These are phyloP conservation scores for Ceuthmochares aereus DNA, from an alignment of 2,113 vertebrate species.

Conservation along the genomic window DNA sequence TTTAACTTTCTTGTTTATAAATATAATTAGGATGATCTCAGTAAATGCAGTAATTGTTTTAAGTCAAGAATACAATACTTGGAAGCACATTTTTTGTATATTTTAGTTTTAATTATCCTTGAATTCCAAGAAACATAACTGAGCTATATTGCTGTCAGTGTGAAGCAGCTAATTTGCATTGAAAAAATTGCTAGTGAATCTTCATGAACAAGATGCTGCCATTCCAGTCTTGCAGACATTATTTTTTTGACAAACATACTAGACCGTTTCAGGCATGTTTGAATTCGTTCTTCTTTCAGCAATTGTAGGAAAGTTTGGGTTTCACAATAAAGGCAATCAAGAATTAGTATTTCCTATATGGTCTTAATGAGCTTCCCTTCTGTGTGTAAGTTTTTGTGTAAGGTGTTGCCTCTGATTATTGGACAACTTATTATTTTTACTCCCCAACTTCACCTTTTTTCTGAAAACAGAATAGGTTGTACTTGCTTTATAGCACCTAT, in stretches of 20 bases:
- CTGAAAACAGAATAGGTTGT: not conserved
- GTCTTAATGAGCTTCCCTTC: not conserved
- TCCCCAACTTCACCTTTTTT: not conserved
- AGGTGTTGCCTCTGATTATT: not conserved
- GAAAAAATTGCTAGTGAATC: not conserved
- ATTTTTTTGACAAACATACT: not conserved
- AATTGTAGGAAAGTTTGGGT: not conserved
- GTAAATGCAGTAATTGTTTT: not conserved
- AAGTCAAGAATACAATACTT: not conserved
- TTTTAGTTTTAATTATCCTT: conserved; percentile 7
- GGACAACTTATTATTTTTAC: not conserved
- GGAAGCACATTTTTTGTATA: not conserved
- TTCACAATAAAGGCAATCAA: not conserved
- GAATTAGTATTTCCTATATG: not conserved
- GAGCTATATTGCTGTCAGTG: not conserved
- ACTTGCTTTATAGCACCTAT: not conserved
- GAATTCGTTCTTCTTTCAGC: not conserved
- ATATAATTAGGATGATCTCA: not conserved
- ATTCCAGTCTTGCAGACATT: not conserved
- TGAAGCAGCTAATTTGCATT: not conserved
- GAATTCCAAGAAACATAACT: not conserved
- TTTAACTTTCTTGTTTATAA: not conserved
- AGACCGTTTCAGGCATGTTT: not conserved
- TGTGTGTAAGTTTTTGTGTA: not conserved
- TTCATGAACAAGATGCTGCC: not conserved